phyloP scores from a whole-genome alignment of 2,797 vertebrate species.

The Poecilia picta region DNA sequence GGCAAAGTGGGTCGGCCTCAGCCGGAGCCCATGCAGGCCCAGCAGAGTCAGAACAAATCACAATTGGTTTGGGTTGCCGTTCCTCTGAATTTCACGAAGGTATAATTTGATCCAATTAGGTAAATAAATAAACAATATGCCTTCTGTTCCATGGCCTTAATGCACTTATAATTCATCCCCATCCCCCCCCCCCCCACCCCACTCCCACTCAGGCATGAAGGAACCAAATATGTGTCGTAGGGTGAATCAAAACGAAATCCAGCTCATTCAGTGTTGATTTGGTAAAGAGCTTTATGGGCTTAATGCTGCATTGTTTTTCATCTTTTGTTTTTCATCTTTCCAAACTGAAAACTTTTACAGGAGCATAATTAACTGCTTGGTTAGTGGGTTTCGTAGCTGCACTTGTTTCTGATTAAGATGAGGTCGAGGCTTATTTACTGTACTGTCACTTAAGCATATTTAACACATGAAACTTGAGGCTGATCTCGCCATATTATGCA shows the following conservation, averaged over 20 bases:
- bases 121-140: constrained; percentile 84
- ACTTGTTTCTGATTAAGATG: constrained; percentile 3
- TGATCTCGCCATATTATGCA: not conserved
- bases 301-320: constrained; percentile 16
- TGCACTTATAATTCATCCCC: constrained; percentile 74
- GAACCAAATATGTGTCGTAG: constrained; percentile 39
- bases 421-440: constrained; percentile 15
- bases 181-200: constrained; percentile 36
- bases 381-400: constrained; percentile 12
- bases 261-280: constrained; percentile 40
- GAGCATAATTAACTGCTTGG: constrained; percentile 13
- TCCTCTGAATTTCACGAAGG: constrained; percentile 71
- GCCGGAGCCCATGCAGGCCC: constrained; percentile 28
- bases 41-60: constrained; percentile 66
- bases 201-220: constrained; percentile 32
- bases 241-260: constrained; percentile 35
- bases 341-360: not conserved
- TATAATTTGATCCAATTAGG: constrained; percentile 80
- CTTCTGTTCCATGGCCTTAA: constrained; percentile 78
- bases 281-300: constrained; percentile 11
- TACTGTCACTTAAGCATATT: constrained; percentile 22
- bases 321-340: constrained; percentile 28
- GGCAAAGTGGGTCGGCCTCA: constrained; percentile 62
- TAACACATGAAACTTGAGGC: not conserved
- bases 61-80: constrained; percentile 67